Percentiles rank a stretch among this genome's conserved stretches.
These are phyloP conservation scores for Notarius lentiginosus DNA, from an alignment of 2,113 vertebrate species.

Conservation along the genomic window DNA sequence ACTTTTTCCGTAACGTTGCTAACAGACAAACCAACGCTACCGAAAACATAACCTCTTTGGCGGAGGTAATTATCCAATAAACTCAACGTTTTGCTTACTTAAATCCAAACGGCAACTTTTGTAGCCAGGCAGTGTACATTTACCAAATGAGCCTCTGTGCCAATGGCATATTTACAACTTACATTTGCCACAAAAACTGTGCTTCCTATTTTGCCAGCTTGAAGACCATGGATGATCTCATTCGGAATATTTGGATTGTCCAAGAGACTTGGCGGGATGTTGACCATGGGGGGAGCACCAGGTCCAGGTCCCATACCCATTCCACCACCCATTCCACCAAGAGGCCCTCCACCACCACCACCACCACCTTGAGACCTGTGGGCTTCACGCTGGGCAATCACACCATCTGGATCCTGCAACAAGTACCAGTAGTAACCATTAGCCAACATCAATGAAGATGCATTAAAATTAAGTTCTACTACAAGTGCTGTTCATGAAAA, in stretches of 20 bases:
- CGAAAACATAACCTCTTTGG: too few species aligned
- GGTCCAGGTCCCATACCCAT: slow-evolving; percentile 70
- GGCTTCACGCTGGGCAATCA: slow-evolving; percentile 90
- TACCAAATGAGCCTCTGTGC: background rate
- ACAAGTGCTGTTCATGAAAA: background rate
- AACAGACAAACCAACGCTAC: too few species aligned
- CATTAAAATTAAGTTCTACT: background rate
- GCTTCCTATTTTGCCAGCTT: slow-evolving; percentile 92
- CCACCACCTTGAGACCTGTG: slow-evolving; percentile 75
- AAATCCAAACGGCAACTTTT: too few species aligned
- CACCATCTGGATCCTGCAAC: slow-evolving; percentile 86
- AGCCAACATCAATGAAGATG: background rate
- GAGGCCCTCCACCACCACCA: slow-evolving; percentile 65
- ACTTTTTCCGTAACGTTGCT: too few species aligned
- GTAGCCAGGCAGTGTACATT: background rate
- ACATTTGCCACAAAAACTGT: slow-evolving; percentile 97
- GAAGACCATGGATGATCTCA: slow-evolving; percentile 93
- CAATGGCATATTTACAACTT: slow-evolving; percentile 58
- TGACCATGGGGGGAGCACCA: slow-evolving; percentile 78
- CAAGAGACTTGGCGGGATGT: slow-evolving; percentile 91
- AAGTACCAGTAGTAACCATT: background rate
- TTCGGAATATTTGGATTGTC: slow-evolving; percentile 98
- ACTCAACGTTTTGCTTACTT: too few species aligned
- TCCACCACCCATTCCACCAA: slow-evolving; percentile 47
- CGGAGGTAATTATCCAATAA: too few species aligned